phyloP scores from a whole-genome alignment of 1,140 invertebrate species.

The Caenorhabditis remanei region DNA sequence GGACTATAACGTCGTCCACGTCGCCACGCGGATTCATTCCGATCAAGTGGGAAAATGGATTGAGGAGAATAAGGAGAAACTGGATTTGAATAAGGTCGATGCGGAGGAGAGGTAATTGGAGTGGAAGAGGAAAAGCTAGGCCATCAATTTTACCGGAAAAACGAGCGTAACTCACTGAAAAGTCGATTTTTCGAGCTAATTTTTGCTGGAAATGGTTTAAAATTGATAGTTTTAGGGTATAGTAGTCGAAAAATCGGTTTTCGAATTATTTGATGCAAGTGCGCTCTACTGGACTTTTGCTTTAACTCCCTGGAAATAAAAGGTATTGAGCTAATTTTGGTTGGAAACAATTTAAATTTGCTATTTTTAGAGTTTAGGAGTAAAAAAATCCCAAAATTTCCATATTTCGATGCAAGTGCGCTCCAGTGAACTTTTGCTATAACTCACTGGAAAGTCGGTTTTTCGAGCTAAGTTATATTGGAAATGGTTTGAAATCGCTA shows the following conservation, averaged over 20 bases:
- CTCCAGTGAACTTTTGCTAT: too few relatives aligned
- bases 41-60: neutral
- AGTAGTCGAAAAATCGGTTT: too few relatives aligned
- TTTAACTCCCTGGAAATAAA: neutral
- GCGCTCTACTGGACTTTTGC: neutral
- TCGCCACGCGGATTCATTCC: neutral
- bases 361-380: too few relatives aligned
- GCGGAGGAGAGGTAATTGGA: slow-evolving; percentile 2
- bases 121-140: neutral
- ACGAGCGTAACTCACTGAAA: too few relatives aligned
- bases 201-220: neutral
- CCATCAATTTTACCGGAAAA: neutral
- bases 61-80: slow-evolving; percentile 6
- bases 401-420: neutral
- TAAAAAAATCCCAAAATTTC: neutral
- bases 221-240: neutral
- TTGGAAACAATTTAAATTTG: neutral
- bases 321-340: neutral
- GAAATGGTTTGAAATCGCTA: neutral
- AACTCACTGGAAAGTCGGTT: too few relatives aligned
- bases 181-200: too few relatives aligned
- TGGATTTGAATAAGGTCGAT: slow-evolving; percentile 28
- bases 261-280: neutral
- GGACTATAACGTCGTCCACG: slow-evolving; percentile 30
- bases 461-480: neutral